Base-by-base conservation (phyloP, 2,113 vertebrate genomes). In the Pluvialis apricaria region DNA sequence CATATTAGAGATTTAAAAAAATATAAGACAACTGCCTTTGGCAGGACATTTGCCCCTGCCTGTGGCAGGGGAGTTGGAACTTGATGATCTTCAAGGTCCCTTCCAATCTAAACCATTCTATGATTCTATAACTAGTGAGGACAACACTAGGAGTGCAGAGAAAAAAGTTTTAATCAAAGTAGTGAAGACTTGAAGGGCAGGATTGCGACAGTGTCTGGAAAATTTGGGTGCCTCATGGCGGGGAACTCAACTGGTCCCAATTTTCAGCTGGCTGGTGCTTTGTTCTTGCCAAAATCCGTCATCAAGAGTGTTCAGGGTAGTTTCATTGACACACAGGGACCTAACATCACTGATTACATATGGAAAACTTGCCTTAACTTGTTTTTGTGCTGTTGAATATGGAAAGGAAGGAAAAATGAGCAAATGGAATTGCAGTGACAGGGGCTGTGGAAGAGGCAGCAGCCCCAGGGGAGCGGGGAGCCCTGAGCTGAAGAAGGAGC, bases 11-110 rank as follows among this genome's bases (percentile, higher is more conserved):
- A 19, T 54, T 5, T 12, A 66, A 70, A 77, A 79, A 54, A 44
- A 26, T 1, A 31, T 0, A 31, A 13, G 28, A 64, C 5, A 60
- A 69, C n/a, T n/a, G n/a, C n/a, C n/a, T n/a, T n/a, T n/a, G n/a
- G n/a, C n/a, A n/a, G n/a, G n/a, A n/a, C n/a, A n/a, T n/a, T n/a
- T n/a, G n/a, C n/a, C n/a, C n/a, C n/a, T n/a, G n/a, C n/a, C n/a
- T n/a, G n/a, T n/a, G n/a, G n/a, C n/a, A n/a, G n/a, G n/a, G n/a
- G n/a, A n/a, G n/a, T n/a, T n/a, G n/a, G n/a, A n/a, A n/a, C n/a
- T n/a, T n/a, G n/a, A n/a, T n/a, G n/a, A n/a, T n/a, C n/a, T n/a
- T n/a, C n/a, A n/a, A n/a, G n/a, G n/a, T n/a, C n/a, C n/a, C n/a
- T n/a, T n/a, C n/a, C n/a, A n/a, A n/a, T n/a, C n/a, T n/a, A n/a